phyloP scores from a whole-genome alignment of 1,140 invertebrate species.

The Gryon sp. region DNA sequence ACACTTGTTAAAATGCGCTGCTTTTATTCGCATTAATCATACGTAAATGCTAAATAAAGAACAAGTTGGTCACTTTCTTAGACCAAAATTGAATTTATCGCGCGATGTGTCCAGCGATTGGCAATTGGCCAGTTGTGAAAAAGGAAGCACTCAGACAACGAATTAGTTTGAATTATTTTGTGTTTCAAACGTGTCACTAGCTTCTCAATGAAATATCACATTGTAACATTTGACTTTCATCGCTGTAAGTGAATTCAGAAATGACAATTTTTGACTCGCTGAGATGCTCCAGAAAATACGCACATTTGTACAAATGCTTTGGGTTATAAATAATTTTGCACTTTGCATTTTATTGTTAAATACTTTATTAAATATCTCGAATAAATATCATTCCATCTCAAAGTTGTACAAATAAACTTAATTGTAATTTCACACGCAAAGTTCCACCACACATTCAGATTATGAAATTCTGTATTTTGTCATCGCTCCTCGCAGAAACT shows the following conservation, averaged over 20 bases:
- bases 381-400: too few species aligned
- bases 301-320: too few species aligned
- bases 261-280: slow-evolving; percentile 12
- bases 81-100: slow-evolving; percentile 34
- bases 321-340: too few species aligned
- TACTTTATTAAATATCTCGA: too few species aligned
- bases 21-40: background rate
- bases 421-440: too few species aligned
- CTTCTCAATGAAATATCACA: slow-evolving; percentile 1
- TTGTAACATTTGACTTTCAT: slow-evolving; percentile 17
- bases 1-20: background rate
- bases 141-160: slow-evolving; percentile 9
- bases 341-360: too few species aligned
- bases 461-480: too few species aligned
- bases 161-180: slow-evolving; percentile 36
- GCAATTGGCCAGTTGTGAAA: slow-evolving; percentile 12
- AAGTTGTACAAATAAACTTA: too few species aligned
- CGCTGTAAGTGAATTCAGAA: slow-evolving; percentile 15
- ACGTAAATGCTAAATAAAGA: slow-evolving; percentile 1
- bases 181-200: slow-evolving; percentile 3
- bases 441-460: too few species aligned
- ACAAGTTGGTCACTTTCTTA: slow-evolving; percentile 6
- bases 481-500: too few species aligned
- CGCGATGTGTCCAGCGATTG: slow-evolving; percentile 35
- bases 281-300: too few species aligned